A percentile compares a stretch with the other conserved stretches of the same genome.
Conservation (phyloP, 2,797 vertebrate genomes). For the Artibeus jamaicensis region DNA sequence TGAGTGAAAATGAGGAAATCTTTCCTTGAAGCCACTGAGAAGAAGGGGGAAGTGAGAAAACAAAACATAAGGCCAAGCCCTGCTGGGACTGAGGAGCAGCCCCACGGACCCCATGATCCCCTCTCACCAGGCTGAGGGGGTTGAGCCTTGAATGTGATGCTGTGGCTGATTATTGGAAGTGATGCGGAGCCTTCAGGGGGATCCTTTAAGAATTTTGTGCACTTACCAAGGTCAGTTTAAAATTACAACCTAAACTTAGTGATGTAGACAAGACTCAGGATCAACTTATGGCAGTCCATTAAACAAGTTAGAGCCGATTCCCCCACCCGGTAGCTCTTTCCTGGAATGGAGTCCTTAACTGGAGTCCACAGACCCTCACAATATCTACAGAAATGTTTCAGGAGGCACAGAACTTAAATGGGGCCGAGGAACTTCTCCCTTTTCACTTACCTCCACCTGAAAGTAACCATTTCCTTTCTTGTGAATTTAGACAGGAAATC, state of each 20-base stretch:
- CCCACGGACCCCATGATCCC: fast-evolving
- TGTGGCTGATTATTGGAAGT: background rate
- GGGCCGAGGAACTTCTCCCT: background rate
- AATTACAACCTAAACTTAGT: background rate
- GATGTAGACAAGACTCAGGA: background rate
- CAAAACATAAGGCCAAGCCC: too few relatives aligned
- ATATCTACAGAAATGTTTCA: background rate
- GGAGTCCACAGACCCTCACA: background rate
- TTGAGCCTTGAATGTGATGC: background rate
- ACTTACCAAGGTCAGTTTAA: slow-evolving; percentile 11
- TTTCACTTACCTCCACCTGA: background rate
- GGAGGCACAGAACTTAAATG: background rate
- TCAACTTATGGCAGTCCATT: background rate
- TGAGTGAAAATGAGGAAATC: background rate
- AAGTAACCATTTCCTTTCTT: background rate
- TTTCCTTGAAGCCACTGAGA: background rate
- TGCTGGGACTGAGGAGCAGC: background rate
- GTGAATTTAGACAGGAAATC: background rate
- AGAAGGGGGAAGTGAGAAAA: background rate
- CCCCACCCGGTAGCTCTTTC: background rate
- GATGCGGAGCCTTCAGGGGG: background rate
- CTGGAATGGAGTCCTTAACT: background rate
- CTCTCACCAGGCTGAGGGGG: background rate
- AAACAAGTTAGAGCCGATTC: background rate
- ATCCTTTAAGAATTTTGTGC: background rate